Conservation (phyloP, 2,888 invertebrate genomes). For the Glyphotaelius pellucidus region DNA sequence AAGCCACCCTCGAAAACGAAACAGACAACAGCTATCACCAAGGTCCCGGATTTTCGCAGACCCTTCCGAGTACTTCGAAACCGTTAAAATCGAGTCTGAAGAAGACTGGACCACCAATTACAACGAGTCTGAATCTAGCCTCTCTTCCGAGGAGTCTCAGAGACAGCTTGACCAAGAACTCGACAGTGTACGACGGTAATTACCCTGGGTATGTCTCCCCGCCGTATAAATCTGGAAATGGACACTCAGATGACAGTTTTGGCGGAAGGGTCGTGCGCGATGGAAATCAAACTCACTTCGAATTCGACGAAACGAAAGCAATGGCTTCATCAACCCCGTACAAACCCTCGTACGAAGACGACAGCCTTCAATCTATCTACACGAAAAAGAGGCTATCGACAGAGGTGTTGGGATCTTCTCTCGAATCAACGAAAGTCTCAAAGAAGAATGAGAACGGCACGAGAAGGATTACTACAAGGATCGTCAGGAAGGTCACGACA, state of each 20-base stretch:
- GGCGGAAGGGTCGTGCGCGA: slow-evolving; percentile 75
- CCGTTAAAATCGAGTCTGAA: slow-evolving; percentile 77
- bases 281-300: slow-evolving; percentile 77
- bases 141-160: slow-evolving; percentile 77
- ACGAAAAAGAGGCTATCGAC: slow-evolving; percentile 90
- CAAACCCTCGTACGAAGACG: slow-evolving; percentile 74
- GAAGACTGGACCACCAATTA: slow-evolving; percentile 80
- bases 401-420: slow-evolving; percentile 89
- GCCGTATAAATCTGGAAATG: slow-evolving; percentile 73
- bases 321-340: slow-evolving; percentile 71
- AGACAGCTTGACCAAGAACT: slow-evolving; percentile 76
- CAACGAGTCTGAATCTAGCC: slow-evolving; percentile 79
- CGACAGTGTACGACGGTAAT: slow-evolving; percentile 76
- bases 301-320: slow-evolving; percentile 70
- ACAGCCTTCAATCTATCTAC: slow-evolving; percentile 85
- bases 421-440: slow-evolving; percentile 90
- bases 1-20: slow-evolving; percentile 83
- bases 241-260: slow-evolving; percentile 70
- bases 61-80: slow-evolving; percentile 68
- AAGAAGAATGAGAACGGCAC: slow-evolving; percentile 87
- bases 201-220: slow-evolving; percentile 75
- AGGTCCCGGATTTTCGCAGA: slow-evolving; percentile 40
- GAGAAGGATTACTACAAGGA: slow-evolving; percentile 90
- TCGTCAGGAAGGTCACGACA: slow-evolving; percentile 92
- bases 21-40: slow-evolving; percentile 71